Conservation (phyloP, 1,140 invertebrate species). For the Zaprionus ghesquierei region DNA sequence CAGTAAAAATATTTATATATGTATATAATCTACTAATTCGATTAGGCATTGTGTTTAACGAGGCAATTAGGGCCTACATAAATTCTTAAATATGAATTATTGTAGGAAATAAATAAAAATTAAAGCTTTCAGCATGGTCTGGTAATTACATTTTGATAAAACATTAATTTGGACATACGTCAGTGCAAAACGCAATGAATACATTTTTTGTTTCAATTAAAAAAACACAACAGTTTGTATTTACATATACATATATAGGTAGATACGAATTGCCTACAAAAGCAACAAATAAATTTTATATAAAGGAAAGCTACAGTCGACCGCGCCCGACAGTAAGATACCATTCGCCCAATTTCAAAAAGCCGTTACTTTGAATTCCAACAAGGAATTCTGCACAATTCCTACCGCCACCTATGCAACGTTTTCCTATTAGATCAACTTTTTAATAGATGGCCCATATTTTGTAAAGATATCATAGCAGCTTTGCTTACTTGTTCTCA, state of each 20-base stretch:
- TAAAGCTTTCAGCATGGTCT: constrained; percentile 45
- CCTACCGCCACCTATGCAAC: no score
- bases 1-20: constrained; percentile 30
- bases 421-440: no score
- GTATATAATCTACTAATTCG: constrained; percentile 49
- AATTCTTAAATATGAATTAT: constrained; percentile 55
- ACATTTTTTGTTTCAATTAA: neutral
- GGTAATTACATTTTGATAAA: constrained; percentile 11
- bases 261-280: constrained; percentile 44
- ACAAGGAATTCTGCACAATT: no score
- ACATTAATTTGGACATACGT: constrained; percentile 1
- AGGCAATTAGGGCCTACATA: constrained; percentile 58
- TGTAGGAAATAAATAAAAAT: constrained; percentile 41
- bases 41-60: constrained; percentile 41
- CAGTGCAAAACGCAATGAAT: constrained; percentile 34
- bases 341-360: no score
- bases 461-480: no score
- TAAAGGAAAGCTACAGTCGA: no score
- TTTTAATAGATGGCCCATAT: no score
- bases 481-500: no score
- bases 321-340: no score
- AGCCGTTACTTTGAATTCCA: no score
- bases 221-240: constrained; percentile 34
- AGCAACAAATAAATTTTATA: constrained; percentile 33
- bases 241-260: constrained; percentile 33